These are phyloP conservation scores for Melanaphis sacchari DNA, from an alignment of 1,140 invertebrate genomes.

Conservation along the genomic window DNA sequence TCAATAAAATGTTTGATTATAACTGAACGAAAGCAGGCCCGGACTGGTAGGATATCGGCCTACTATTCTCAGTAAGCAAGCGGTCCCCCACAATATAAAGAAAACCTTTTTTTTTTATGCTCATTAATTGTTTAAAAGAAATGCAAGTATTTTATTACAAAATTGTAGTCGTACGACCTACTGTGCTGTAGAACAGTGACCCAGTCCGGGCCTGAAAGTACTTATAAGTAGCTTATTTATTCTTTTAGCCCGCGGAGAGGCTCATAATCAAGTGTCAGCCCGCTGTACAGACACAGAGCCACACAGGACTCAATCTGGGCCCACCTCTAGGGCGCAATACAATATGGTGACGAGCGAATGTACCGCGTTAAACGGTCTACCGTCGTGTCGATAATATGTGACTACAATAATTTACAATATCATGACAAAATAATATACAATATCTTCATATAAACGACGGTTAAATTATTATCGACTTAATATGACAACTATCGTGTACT, in stretches of 20 bases:
- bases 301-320: not conserved
- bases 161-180: too few relatives aligned
- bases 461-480: not conserved
- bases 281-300: not conserved
- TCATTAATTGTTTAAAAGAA: too few relatives aligned
- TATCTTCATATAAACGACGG: not conserved
- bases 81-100: too few relatives aligned
- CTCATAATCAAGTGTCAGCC: not conserved
- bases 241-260: not conserved
- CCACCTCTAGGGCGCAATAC: not conserved
- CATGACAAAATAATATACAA: not conserved
- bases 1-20: not conserved
- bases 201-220: not conserved
- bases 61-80: too few relatives aligned
- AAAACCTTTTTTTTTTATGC: too few relatives aligned
- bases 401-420: not conserved
- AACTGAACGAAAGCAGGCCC: too few relatives aligned
- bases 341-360: not conserved
- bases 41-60: too few relatives aligned
- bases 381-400: not conserved
- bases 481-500: too few relatives aligned
- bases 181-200: too few relatives aligned
- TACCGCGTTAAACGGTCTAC: not conserved
- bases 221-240: not conserved
- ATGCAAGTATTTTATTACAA: too few relatives aligned